These are phyloP conservation scores for Rotaria socialis DNA, from an alignment of 2,888 invertebrate genomes.

Conservation along the genomic window DNA sequence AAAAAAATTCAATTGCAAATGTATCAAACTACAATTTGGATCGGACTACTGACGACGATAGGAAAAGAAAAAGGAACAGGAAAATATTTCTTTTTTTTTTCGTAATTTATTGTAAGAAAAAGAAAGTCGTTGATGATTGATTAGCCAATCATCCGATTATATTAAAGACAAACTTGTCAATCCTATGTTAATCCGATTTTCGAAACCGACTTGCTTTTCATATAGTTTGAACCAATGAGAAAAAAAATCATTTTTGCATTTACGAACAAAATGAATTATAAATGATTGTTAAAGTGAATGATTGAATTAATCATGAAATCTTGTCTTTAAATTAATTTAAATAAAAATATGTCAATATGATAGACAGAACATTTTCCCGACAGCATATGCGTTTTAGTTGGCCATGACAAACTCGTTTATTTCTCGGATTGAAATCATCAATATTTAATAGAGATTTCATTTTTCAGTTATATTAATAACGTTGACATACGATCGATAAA, in stretches of 20 bases:
- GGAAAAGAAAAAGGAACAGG: not conserved
- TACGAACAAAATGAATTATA: not conserved
- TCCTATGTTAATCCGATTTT: not conserved
- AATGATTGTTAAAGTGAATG: not conserved
- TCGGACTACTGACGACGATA: not conserved
- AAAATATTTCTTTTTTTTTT: too few species aligned
- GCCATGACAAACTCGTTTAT: too few species aligned
- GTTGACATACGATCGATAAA: too few species aligned
- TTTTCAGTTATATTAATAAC: too few species aligned
- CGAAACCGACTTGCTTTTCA: not conserved
- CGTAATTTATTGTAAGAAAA: not conserved
- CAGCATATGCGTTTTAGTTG: too few species aligned
- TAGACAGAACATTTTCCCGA: too few species aligned
- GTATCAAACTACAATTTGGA: not conserved
- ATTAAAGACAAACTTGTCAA: slow-evolving; percentile 13
- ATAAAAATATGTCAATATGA: too few species aligned
- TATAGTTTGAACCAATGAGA: not conserved
- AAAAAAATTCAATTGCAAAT: not conserved
- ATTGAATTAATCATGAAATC: too few species aligned
- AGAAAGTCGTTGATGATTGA: not conserved
- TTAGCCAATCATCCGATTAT: slow-evolving; percentile 10
- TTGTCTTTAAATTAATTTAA: too few species aligned
- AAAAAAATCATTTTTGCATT: not conserved
- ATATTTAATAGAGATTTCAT: too few species aligned
- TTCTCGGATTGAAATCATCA: too few species aligned